Percentiles rank a stretch among this genome's conserved stretches.
phyloP scores from a whole-genome alignment of 2,113 vertebrate species.

The Eurypyga helias region DNA sequence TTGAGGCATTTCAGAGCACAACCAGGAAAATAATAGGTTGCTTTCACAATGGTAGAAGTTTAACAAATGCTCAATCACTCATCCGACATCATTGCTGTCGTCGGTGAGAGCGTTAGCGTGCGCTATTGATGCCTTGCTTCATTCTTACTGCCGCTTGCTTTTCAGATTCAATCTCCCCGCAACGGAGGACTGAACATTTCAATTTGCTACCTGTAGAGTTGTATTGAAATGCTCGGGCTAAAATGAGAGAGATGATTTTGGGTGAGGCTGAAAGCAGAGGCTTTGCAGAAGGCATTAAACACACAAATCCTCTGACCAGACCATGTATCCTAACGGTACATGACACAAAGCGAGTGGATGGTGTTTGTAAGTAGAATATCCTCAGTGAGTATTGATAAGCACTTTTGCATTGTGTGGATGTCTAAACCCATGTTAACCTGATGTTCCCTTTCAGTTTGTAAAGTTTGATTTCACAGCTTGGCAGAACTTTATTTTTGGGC shows the following conservation, averaged over 20 bases:
- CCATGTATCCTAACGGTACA: not conserved
- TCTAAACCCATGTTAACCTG: not conserved
- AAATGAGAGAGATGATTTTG: constrained; percentile 42
- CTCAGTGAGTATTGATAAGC: not conserved
- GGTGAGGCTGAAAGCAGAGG: constrained; percentile 3
- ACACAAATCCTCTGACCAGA: not conserved
- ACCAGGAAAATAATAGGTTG: constrained; percentile 81
- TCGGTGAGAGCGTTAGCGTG: constrained; percentile 38
- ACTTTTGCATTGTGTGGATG: not conserved
- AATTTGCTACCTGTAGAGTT: constrained; percentile 73
- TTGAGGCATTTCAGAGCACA: constrained; percentile 81
- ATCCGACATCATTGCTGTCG: constrained; percentile 48
- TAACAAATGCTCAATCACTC: constrained; percentile 81
- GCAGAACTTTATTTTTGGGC: not conserved
- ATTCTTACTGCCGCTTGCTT: constrained; percentile 68
- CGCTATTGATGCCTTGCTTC: constrained; percentile 60
- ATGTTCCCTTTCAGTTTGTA: not conserved
- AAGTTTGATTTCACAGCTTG: not conserved
- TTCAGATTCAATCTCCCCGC: constrained; percentile 73
- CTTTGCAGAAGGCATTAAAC: constrained; percentile 17
- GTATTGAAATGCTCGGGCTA: constrained; percentile 11
- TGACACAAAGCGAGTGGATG: not conserved
- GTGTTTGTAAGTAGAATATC: not conserved
- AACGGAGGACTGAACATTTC: constrained; percentile 74
- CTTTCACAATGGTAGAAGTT: constrained; percentile 77